Percentiles rank a stretch among this genome's conserved stretches.
phyloP scores from a whole-genome alignment of 2,888 invertebrate genomes.

The Calephelis perditalis region DNA sequence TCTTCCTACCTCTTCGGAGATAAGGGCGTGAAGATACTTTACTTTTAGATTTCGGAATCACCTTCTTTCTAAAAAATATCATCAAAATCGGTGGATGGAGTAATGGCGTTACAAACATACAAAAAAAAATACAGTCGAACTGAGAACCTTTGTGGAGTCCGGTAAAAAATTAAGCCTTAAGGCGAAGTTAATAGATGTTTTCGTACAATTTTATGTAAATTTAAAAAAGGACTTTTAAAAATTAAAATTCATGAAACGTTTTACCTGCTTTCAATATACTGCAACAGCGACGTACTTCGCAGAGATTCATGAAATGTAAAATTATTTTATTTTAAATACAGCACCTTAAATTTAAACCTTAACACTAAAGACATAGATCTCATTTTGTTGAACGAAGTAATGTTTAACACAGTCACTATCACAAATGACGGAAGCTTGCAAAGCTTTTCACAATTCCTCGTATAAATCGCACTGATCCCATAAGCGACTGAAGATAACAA shows the following conservation, averaged over 20 bases:
- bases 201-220: not conserved
- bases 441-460: slow-evolving; percentile 49
- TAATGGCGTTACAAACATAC: no score
- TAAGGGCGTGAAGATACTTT: no score
- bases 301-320: slow-evolving; percentile 11
- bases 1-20: no score
- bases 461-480: slow-evolving; percentile 31
- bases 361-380: not conserved
- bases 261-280: slow-evolving; percentile 8
- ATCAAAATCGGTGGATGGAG: no score
- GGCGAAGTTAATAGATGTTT: no score
- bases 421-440: slow-evolving; percentile 19
- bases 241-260: slow-evolving; percentile 9
- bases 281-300: slow-evolving; percentile 4
- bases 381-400: not conserved
- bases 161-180: no score
- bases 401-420: slow-evolving; percentile 6
- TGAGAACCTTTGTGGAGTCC: no score
- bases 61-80: no score
- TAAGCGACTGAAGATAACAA: slow-evolving; percentile 29
- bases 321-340: slow-evolving; percentile 1
- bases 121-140: no score
- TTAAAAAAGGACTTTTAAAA: not conserved
- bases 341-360: not conserved
- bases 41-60: no score